Conservation (phyloP, 1,140 invertebrate genomes). For the Neodiprion fabricii region DNA sequence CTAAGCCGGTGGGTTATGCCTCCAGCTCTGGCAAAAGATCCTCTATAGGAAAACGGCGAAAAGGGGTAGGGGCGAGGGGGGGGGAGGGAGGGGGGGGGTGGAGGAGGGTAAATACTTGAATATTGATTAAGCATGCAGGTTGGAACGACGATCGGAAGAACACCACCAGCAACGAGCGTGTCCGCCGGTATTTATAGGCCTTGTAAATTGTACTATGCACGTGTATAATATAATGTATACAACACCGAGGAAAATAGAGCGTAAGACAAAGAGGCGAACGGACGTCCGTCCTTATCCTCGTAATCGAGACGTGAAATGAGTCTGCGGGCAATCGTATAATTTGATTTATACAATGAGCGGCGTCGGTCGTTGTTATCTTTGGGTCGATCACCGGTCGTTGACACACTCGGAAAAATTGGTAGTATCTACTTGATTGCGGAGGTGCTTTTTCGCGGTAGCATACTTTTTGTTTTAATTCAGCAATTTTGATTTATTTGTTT, state of each 20-base stretch:
- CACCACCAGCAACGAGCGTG: slow-evolving; percentile 40
- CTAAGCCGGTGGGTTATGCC: slow-evolving; percentile 18
- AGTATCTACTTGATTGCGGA: too few species aligned
- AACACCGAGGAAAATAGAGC: not conserved
- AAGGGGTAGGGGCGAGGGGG: not conserved
- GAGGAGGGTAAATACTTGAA: slow-evolving; percentile 40
- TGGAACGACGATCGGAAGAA: slow-evolving; percentile 39
- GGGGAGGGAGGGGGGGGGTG: slow-evolving; percentile 10
- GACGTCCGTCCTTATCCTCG: not conserved
- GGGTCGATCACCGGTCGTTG: not conserved
- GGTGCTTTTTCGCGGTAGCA: too few species aligned
- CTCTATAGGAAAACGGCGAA: slow-evolving; percentile 34
- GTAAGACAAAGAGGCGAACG: not conserved
- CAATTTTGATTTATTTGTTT: too few species aligned
- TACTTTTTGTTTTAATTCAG: too few species aligned
- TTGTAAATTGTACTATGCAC: slow-evolving; percentile 23
- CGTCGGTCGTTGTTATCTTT: not conserved
- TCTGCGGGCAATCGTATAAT: not conserved
- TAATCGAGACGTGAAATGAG: not conserved
- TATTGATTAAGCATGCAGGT: slow-evolving; percentile 52
- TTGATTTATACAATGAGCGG: not conserved
- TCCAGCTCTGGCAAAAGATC: not conserved
- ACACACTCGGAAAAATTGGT: too few species aligned
- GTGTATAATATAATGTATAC: not conserved
- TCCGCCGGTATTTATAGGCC: slow-evolving; percentile 47